These are phyloP conservation scores for Petromus typicus DNA, from an alignment of 2,113 vertebrate species.

Conservation along the genomic window DNA sequence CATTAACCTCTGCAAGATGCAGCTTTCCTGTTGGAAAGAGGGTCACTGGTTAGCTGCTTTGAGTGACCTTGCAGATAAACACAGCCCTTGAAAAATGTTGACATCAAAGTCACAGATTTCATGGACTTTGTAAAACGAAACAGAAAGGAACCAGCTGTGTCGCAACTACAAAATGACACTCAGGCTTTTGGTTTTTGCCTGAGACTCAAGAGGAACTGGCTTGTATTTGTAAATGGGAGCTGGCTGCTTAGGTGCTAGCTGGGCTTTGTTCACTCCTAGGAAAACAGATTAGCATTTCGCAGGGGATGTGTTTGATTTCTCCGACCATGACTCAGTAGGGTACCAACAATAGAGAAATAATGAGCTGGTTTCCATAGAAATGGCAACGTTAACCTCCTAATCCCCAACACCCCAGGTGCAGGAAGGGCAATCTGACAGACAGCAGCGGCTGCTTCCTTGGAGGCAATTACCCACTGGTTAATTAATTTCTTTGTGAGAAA, in stretches of 20 bases:
- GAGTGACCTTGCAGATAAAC: slow-evolving; percentile 19
- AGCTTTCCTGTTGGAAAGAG: slow-evolving; percentile 43
- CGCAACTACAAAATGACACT: slow-evolving; percentile 24
- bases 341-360: slow-evolving; percentile 57
- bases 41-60: neutral
- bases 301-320: neutral
- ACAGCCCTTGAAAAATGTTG: slow-evolving; percentile 1
- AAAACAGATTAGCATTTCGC: neutral
- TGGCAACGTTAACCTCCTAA: slow-evolving; percentile 47
- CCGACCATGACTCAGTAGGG: slow-evolving; percentile 17
- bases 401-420: neutral
- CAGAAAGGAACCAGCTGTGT: slow-evolving; percentile 35
- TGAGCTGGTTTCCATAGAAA: slow-evolving; percentile 81
- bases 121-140: slow-evolving; percentile 52
- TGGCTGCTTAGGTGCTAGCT: neutral
- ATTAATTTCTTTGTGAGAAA: slow-evolving; percentile 62
- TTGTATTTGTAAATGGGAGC: neutral
- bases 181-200: slow-evolving; percentile 27
- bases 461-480: slow-evolving; percentile 65
- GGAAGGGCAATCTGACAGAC: neutral
- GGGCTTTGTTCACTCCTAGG: slow-evolving; percentile 24
- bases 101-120: slow-evolving; percentile 31
- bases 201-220: neutral
- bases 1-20: neutral
- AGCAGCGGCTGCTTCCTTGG: neutral